These are phyloP conservation scores for Eriocheir sinensis DNA, from an alignment of 1,140 invertebrate genomes.

Conservation along the genomic window DNA sequence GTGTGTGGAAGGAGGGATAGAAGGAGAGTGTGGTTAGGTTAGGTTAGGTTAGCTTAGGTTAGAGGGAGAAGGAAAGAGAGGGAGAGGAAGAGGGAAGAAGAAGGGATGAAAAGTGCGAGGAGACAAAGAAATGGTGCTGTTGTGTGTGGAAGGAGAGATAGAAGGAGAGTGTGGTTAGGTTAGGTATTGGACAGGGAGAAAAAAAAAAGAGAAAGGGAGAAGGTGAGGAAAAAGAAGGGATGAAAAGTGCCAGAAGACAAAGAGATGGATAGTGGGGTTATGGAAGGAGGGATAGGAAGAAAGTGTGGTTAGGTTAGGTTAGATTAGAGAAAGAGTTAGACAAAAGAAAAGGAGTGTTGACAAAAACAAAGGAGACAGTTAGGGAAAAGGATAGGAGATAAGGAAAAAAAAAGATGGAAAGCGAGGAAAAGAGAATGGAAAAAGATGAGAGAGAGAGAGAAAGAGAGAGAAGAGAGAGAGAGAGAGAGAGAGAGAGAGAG, in stretches of 20 bases:
- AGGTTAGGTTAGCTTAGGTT: neutral
- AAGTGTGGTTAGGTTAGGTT: neutral
- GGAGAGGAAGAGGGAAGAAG: neutral
- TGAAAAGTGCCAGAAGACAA: no score
- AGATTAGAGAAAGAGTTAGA: neutral
- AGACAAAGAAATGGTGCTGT: neutral
- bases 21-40: no score
- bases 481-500: neutral
- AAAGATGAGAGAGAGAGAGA: neutral
- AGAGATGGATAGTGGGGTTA: neutral
- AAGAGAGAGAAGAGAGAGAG: slow-evolving; percentile 20
- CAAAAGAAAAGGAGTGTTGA: no score
- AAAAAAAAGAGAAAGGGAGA: neutral
- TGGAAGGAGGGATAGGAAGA: neutral
- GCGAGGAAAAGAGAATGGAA: neutral
- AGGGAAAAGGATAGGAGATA: neutral
- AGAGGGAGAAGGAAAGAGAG: neutral
- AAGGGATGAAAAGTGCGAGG: neutral
- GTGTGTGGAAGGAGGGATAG: no score
- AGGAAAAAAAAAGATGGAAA: neutral
- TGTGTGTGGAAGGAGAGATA: neutral
- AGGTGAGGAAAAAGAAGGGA: neutral
- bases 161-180: neutral
- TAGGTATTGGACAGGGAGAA: neutral
- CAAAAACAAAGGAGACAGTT: neutral